Evolutionary conservation across 1,140 invertebrate genomes (phyloP), one percentile per base, ranked within the genome.

Genomic region (Cotesia glomerata): DNA sequence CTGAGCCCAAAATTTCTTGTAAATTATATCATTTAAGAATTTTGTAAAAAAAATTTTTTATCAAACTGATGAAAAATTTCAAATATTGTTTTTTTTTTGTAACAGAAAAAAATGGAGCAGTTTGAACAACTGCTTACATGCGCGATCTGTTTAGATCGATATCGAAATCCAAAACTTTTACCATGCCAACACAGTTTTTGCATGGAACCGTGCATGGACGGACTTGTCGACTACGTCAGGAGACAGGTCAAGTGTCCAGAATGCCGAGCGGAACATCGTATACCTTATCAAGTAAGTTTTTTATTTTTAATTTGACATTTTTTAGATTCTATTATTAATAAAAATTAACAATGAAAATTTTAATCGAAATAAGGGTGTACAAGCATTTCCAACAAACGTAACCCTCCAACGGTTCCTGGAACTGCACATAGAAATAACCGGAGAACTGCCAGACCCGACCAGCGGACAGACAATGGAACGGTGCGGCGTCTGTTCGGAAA

Each of bases 171-270:
- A 36, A 99, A 99, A 88, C 89, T 99, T 79, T 88, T 99, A 79
- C 98, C 98, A 93, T 99, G 98, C 86, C 98, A 99, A 89, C 98
- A 99, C 91, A 99, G 97, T 75, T 99, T 98, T 88, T 99, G 98
- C 86, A 96, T 98, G 93, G 95, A 97, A 81, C 97, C 97, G 39
- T 99, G 97, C 87, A 95, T 98, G 92, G 97, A 98, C 87, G 96
- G 96, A 68, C 91, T 98, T 52, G 95, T 97, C 77, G 97, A 98
- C 89, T 97, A 98, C 84, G 95, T 97, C 61, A 90, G 95, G 77
- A 89, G 94, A 89, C 96, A 97, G 91, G 95, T 99, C 54, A 98
- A 98, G 90, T 99, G 98, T 90, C 98, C 98, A 81, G 98, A 99
- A 92, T 99, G 98, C 84, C 91, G 98, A 69, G 95, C 97, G 63